Evolutionary conservation across 2,797 vertebrate species (phyloP).

Genomic region (Chloroceryle amazona): DNA sequence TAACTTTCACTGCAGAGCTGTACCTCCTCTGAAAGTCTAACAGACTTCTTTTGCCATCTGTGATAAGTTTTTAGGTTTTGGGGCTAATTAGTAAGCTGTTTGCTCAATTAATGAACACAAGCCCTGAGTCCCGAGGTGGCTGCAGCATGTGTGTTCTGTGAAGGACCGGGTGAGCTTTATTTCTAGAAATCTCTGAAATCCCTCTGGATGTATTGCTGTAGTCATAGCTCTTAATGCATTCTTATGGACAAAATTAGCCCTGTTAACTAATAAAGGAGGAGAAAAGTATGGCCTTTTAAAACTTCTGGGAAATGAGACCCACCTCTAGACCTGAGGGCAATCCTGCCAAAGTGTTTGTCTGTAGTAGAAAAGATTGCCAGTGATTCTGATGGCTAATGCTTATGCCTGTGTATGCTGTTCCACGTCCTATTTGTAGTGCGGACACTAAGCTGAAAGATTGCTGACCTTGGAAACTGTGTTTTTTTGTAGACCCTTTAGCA

Average conservation of each 20-base stretch:
- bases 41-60: neutral
- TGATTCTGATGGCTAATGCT: neutral
- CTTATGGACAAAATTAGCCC: neutral
- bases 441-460: neutral
- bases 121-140: neutral
- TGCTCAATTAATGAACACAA: neutral
- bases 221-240: neutral
- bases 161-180: neutral
- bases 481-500: neutral
- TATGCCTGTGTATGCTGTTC: neutral
- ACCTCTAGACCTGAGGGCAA: neutral
- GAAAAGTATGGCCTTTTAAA: neutral
- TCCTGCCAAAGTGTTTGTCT: neutral
- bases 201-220: neutral
- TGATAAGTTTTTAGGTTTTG: neutral
- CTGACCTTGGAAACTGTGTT: neutral
- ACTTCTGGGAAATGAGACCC: neutral
- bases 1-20: slow-evolving; percentile 51
- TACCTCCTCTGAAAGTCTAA: neutral
- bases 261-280: neutral
- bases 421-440: neutral
- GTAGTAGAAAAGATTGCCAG: neutral
- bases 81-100: neutral
- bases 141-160: neutral
- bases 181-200: neutral